These are phyloP conservation scores for Trogon melanurus DNA, from an alignment of 2,113 vertebrate genomes.

Conservation along the genomic window DNA sequence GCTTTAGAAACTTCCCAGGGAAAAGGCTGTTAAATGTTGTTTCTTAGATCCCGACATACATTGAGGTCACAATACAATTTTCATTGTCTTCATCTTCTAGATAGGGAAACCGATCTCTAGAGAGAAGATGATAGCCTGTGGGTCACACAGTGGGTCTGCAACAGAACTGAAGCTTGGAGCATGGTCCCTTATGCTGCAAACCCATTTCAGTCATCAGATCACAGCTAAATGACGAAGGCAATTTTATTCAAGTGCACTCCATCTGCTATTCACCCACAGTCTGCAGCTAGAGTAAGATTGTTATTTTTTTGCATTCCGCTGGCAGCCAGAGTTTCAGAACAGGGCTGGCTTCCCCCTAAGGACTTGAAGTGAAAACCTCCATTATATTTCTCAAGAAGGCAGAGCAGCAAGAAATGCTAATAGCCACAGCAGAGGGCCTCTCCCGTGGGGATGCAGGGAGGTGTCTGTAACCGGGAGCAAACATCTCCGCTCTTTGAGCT, in stretches of 20 bases:
- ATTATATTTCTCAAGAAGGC: slow-evolving; percentile 10
- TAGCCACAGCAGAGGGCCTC: background rate
- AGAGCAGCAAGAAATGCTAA: slow-evolving; percentile 26
- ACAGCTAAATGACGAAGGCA: background rate
- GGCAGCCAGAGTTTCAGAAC: background rate
- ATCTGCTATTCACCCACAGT: background rate
- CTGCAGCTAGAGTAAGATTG: background rate
- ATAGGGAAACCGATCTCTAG: background rate
- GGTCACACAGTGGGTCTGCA: background rate
- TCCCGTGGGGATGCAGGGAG: background rate
- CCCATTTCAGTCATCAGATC: background rate
- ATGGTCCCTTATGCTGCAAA: background rate
- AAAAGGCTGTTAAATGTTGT: background rate
- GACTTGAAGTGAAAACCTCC: slow-evolving; percentile 31
- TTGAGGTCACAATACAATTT: background rate
- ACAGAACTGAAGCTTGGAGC: background rate
- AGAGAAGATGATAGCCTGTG: background rate
- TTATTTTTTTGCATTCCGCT: slow-evolving; percentile 23
- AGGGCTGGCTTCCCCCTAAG: background rate
- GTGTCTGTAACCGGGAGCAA: background rate
- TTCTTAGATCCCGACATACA: background rate
- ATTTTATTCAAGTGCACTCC: background rate
- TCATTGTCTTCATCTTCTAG: background rate
- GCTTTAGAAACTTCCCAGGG: background rate
- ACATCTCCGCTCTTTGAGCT: background rate